phyloP scores from a whole-genome alignment of 2,797 vertebrate species.

The Poecile montanus region DNA sequence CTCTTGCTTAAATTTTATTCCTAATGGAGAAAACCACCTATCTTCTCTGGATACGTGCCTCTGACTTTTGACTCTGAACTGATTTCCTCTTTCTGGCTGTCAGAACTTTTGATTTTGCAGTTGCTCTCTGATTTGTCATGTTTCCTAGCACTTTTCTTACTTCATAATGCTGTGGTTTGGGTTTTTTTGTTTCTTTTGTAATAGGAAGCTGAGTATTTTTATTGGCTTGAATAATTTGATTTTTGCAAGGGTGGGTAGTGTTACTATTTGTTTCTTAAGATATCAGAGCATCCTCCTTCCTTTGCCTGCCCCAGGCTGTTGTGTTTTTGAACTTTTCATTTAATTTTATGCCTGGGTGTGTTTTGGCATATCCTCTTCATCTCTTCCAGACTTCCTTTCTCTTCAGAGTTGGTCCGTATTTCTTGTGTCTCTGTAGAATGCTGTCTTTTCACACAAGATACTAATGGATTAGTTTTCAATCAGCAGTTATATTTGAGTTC shows the following conservation, averaged over 20 bases:
- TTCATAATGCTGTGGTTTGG: background rate
- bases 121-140: background rate
- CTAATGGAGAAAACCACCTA: background rate
- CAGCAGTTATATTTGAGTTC: background rate
- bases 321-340: background rate
- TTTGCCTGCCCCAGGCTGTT: background rate
- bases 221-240: background rate
- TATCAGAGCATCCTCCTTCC: background rate
- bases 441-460: background rate
- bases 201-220: background rate
- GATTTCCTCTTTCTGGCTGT: background rate
- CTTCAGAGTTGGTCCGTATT: background rate
- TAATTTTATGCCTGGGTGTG: background rate
- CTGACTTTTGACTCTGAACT: background rate
- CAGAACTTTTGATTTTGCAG: background rate
- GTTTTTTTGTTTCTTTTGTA: background rate
- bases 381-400: background rate
- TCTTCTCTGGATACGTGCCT: background rate
- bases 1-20: background rate
- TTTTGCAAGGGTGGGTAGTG: background rate
- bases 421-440: background rate
- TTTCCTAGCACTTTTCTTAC: background rate
- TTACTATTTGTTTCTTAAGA: background rate
- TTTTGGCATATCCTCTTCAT: background rate
- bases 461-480: background rate